phyloP scores from a whole-genome alignment of 1,140 invertebrate species.

The Doryteuthis pealeii region DNA sequence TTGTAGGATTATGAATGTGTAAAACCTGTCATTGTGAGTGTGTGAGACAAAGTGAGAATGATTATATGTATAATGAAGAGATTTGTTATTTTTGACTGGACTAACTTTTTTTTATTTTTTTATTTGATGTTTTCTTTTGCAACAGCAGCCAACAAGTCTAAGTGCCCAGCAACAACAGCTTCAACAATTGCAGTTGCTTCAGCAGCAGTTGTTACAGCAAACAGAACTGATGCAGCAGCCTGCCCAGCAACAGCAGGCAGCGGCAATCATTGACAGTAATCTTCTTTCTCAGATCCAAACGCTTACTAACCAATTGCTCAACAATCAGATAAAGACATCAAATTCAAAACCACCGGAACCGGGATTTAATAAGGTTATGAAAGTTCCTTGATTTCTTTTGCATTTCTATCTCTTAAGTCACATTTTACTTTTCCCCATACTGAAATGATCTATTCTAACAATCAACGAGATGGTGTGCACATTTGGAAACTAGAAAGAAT shows the following conservation, averaged over 20 bases:
- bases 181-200: conserved; percentile 56
- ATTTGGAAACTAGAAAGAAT: no score
- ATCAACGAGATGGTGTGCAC: no score
- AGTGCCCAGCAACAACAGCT: conserved; percentile 55
- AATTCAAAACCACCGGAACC: conserved; percentile 36
- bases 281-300: conserved; percentile 58
- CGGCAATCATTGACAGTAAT: conserved; percentile 54
- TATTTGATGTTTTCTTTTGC: neutral
- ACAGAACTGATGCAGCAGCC: conserved; percentile 50
- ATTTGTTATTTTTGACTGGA: no score
- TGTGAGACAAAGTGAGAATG: no score
- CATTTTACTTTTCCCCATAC: no score
- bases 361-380: conserved; percentile 56
- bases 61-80: no score
- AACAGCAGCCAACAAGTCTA: conserved; percentile 41
- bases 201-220: conserved; percentile 56
- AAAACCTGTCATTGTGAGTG: no score
- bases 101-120: conserved; percentile 14
- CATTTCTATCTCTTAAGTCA: neutral
- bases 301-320: conserved; percentile 56
- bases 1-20: no score
- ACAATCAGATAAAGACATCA: conserved; percentile 32
- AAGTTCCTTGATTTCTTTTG: neutral
- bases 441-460: no score
- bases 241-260: conserved; percentile 23